phyloP scores from a whole-genome alignment of 1,140 invertebrate genomes.

The Drosophila subobscura region DNA sequence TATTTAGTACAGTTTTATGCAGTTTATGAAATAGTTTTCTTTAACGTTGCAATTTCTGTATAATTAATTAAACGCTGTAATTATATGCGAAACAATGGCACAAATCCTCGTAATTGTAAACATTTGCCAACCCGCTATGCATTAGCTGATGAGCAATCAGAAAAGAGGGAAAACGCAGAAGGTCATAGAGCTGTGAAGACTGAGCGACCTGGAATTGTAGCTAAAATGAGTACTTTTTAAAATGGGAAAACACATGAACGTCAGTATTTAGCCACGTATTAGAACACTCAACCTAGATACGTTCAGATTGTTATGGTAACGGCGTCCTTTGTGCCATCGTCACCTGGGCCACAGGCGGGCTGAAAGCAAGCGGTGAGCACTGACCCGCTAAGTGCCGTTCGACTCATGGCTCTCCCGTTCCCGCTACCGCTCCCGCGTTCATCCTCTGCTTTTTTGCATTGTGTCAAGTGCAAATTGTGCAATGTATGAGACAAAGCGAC shows the following conservation, averaged over 20 bases:
- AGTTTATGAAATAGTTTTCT: too few species aligned
- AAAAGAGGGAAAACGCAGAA: slow-evolving; percentile 1
- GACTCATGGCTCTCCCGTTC: slow-evolving; percentile 27
- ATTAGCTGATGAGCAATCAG: not conserved
- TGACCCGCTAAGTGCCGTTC: slow-evolving; percentile 72
- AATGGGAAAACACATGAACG: slow-evolving; percentile 56
- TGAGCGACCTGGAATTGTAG: slow-evolving; percentile 12
- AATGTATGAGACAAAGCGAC: slow-evolving; percentile 73
- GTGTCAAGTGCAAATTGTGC: slow-evolving; percentile 75
- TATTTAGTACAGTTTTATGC: too few species aligned
- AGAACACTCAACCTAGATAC: slow-evolving; percentile 70
- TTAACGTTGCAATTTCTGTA: too few species aligned
- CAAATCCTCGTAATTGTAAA: too few species aligned
- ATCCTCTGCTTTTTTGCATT: slow-evolving; percentile 46
- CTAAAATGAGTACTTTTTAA: slow-evolving; percentile 31
- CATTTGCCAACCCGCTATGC: not conserved
- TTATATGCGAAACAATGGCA: too few species aligned
- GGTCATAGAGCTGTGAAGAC: slow-evolving; percentile 5
- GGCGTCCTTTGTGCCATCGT: slow-evolving; percentile 51
- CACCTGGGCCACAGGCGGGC: slow-evolving; percentile 24
- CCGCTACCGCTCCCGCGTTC: slow-evolving; percentile 5
- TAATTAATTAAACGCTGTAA: too few species aligned
- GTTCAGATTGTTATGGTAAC: slow-evolving; percentile 29
- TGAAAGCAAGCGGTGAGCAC: slow-evolving; percentile 8
- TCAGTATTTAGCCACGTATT: slow-evolving; percentile 69